Conservation (phyloP, 2,888 invertebrate species). For the Athalia circularis region DNA sequence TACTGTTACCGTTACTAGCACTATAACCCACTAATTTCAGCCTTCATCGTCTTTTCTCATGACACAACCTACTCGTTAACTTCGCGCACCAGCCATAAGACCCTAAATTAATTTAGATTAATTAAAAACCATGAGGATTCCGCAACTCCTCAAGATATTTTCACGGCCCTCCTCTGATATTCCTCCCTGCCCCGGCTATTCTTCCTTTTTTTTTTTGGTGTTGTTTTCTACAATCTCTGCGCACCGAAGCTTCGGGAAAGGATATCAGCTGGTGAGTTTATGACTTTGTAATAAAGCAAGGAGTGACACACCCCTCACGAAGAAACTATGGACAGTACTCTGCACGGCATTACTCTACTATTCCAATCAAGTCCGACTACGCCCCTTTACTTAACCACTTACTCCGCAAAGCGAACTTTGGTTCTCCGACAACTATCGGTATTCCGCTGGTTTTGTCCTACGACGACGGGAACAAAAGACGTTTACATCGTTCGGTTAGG, state of each 20-base stretch:
- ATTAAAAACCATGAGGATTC: neutral
- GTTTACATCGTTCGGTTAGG: conserved; percentile 13
- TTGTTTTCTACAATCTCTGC: too few relatives aligned
- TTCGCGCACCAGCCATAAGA: neutral
- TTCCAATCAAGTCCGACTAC: conserved; percentile 31
- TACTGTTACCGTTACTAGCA: neutral
- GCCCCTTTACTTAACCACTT: conserved; percentile 20
- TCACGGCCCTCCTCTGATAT: too few relatives aligned
- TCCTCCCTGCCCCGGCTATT: too few relatives aligned
- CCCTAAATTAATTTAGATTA: neutral
- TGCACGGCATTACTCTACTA: neutral
- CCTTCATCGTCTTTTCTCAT: conserved; percentile 1
- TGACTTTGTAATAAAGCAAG: conserved; percentile 10
- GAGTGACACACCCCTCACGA: neutral
- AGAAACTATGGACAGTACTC: conserved; percentile 12
- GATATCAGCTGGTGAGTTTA: neutral
- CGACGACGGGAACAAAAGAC: neutral
- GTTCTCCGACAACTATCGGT: neutral
- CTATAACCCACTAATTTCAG: conserved; percentile 6
- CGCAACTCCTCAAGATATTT: neutral
- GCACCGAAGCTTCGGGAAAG: too few relatives aligned
- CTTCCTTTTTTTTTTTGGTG: too few relatives aligned
- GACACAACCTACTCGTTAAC: conserved; percentile 15
- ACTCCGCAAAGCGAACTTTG: neutral
- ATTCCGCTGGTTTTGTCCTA: neutral